Evolutionary conservation across 2,797 vertebrate species (phyloP).

Genomic region (Decapterus maruadsi): DNA sequence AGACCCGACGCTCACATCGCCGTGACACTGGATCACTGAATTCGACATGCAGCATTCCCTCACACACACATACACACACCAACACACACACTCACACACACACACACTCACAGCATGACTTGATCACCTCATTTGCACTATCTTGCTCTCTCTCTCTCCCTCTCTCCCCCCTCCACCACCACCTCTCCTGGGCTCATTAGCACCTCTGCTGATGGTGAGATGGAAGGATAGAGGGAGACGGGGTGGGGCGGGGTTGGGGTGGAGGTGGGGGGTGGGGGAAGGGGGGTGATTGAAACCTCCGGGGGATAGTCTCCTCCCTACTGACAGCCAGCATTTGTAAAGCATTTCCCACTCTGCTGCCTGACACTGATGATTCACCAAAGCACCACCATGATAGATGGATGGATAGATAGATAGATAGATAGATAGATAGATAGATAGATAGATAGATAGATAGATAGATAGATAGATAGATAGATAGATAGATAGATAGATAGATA

Average conservation of each 20-base stretch:
- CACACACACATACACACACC: conserved; percentile 46
- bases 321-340: conserved; percentile 98
- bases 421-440: conserved; percentile 21
- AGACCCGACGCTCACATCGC: conserved; percentile 29
- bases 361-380: conserved; percentile 87
- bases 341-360: conserved; percentile 91
- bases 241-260: conserved; percentile 65
- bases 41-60: conserved; percentile 70
- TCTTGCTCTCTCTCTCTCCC: conserved; percentile 60
- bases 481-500: too few species aligned
- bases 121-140: conserved; percentile 85
- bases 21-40: conserved; percentile 42
- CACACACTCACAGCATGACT: conserved; percentile 69
- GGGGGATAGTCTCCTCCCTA: conserved; percentile 95
- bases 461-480: conserved; percentile 11
- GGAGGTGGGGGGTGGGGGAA: too few species aligned
- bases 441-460: conserved; percentile 24
- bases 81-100: conserved; percentile 24
- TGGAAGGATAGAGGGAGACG: conserved; percentile 74
- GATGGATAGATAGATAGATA: conserved; percentile 40
- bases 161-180: conserved; percentile 37
- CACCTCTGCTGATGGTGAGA: conserved; percentile 91
- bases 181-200: conserved; percentile 92
- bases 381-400: conserved; percentile 63
- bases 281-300: conserved; percentile 93